Percentiles rank a stretch among this genome's conserved stretches.
These are phyloP conservation scores for Macrostomum lignano DNA, from an alignment of 1,140 invertebrate species.

Conservation along the genomic window DNA sequence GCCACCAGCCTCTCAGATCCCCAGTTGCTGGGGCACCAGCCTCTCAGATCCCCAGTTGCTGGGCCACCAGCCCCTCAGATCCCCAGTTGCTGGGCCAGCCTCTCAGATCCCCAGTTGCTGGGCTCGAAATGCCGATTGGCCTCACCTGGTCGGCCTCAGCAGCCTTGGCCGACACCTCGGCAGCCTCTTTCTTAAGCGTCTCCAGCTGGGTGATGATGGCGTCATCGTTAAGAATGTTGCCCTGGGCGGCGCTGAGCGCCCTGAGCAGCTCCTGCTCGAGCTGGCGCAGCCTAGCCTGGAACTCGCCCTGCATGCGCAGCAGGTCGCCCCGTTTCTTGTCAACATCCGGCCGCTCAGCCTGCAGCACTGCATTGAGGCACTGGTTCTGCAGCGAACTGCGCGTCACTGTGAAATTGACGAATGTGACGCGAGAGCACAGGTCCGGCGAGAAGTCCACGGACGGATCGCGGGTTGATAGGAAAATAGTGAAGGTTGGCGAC, in stretches of 20 bases:
- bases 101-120: too few species aligned
- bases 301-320: slow-evolving; percentile 88
- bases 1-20: too few species aligned
- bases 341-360: slow-evolving; percentile 87
- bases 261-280: slow-evolving; percentile 83
- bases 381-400: slow-evolving; percentile 80
- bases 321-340: slow-evolving; percentile 88
- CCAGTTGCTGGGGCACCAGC: too few species aligned
- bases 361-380: slow-evolving; percentile 86
- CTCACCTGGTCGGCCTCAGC: slow-evolving; percentile 88
- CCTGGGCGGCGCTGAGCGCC: slow-evolving; percentile 88
- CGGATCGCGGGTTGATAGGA: slow-evolving; percentile 84
- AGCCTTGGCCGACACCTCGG: slow-evolving; percentile 59
- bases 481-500: slow-evolving; percentile 92
- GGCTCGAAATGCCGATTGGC: too few species aligned
- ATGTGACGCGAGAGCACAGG: slow-evolving; percentile 89
- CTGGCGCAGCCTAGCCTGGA: slow-evolving; percentile 72
- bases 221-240: slow-evolving; percentile 91
- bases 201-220: slow-evolving; percentile 89
- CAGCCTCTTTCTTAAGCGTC: slow-evolving; percentile 86
- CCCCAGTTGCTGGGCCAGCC: too few species aligned
- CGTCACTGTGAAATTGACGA: slow-evolving; percentile 98
- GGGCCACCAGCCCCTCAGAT: too few species aligned
- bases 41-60: too few species aligned
- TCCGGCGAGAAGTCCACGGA: slow-evolving; percentile 93